phyloP scores from a whole-genome alignment of 2,797 vertebrate species.

The Antennarius maculatus region DNA sequence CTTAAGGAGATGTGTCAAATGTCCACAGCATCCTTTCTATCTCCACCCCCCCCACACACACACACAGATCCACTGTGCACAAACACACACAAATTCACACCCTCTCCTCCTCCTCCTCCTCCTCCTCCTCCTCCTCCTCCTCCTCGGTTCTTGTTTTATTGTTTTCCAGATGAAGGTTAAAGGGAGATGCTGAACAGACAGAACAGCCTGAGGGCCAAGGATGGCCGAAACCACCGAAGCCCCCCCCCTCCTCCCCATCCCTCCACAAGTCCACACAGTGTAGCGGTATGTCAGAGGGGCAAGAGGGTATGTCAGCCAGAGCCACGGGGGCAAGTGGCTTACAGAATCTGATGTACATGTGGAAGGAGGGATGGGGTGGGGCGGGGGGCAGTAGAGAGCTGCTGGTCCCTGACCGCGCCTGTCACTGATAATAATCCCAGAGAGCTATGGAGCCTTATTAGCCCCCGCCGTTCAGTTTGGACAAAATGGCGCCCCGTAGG shows the following conservation, averaged over 20 bases:
- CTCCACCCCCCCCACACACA: conserved; percentile 36
- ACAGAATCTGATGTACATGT: conserved; percentile 46
- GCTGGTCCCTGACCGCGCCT: conserved; percentile 75
- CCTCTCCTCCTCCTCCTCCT: conserved; percentile 27
- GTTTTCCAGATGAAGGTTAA: conserved; percentile 86
- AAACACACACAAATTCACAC: conserved; percentile 52
- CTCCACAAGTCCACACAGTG: conserved; percentile 47
- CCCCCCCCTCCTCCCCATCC: conserved; percentile 9
- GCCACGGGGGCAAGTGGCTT: conserved; percentile 67
- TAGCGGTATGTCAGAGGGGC: conserved; percentile 67
- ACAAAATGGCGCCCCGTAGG: conserved; percentile 72
- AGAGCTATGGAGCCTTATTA: conserved; percentile 81
- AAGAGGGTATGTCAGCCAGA: conserved; percentile 61
- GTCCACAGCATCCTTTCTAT: conserved; percentile 74
- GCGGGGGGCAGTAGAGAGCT: conserved; percentile 67
- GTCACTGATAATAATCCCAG: conserved; percentile 79
- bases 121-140: conserved; percentile 52
- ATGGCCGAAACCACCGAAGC: conserved; percentile 37
- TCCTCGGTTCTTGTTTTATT: conserved; percentile 81
- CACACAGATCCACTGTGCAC: conserved; percentile 43
- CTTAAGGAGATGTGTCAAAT: conserved; percentile 87
- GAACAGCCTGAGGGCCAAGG: conserved; percentile 72
- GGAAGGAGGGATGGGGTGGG: too few species aligned
- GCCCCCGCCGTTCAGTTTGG: conserved; percentile 61
- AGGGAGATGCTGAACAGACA: conserved; percentile 85